phyloP scores from a whole-genome alignment of 1,140 invertebrate genomes.

The Trichonephila inaurata region DNA sequence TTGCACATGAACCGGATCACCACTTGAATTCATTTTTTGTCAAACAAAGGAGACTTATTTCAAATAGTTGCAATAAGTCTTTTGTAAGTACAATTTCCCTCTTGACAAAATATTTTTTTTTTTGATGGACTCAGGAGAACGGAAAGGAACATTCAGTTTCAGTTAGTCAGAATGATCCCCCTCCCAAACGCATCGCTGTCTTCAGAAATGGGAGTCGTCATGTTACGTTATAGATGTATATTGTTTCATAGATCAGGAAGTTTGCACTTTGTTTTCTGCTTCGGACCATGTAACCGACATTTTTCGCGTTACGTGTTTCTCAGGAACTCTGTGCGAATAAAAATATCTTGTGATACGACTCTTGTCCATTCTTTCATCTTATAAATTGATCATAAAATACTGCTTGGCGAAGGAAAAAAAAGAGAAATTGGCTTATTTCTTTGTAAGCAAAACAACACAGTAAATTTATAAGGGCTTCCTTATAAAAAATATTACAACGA shows the following conservation, averaged over 20 bases:
- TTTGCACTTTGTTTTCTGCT: constrained; percentile 71
- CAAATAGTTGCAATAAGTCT: not conserved
- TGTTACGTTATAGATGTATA: constrained; percentile 68
- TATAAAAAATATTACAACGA: too few relatives aligned
- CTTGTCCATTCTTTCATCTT: not conserved
- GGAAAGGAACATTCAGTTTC: not conserved
- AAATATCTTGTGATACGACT: constrained; percentile 70
- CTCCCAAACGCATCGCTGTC: not conserved
- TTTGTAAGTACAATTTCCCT: not conserved
- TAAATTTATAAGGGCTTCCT: too few relatives aligned
- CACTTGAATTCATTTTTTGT: too few relatives aligned
- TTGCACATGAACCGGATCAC: too few relatives aligned
- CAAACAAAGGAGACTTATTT: too few relatives aligned
- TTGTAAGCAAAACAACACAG: too few relatives aligned
- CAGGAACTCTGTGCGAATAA: constrained; percentile 70
- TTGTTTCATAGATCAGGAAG: constrained; percentile 69
- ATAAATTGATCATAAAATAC: too few relatives aligned
- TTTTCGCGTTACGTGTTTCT: constrained; percentile 59
- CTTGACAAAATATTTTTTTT: not conserved
- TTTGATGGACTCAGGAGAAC: not conserved
- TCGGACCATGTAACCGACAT: constrained; percentile 62
- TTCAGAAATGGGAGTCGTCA: not conserved
- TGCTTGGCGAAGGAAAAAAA: not conserved
- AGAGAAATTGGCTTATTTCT: too few relatives aligned
- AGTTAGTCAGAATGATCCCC: constrained; percentile 17